Conservation (phyloP, 2,797 vertebrate genomes). For the Babyrousa celebensis region DNA sequence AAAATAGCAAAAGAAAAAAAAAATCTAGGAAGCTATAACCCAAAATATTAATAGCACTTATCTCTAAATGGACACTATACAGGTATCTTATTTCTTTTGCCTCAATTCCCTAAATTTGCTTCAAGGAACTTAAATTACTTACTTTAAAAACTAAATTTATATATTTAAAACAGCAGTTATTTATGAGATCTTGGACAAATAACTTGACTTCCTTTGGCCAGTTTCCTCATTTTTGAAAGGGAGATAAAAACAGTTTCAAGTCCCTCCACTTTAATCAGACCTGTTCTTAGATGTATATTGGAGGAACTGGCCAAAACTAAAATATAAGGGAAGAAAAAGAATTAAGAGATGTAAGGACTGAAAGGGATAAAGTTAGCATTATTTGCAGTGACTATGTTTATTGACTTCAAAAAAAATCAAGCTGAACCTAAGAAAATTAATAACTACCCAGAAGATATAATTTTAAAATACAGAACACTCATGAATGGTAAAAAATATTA, state of each 20-base stretch:
- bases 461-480: not conserved
- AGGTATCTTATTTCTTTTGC: conserved; percentile 17
- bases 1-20: no score
- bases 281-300: not conserved
- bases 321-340: conserved; percentile 28
- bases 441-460: conserved; percentile 40
- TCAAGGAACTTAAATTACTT: not conserved
- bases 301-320: not conserved
- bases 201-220: not conserved
- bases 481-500: conserved; percentile 16
- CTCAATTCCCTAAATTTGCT: not conserved
- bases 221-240: conserved; percentile 44
- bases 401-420: conserved; percentile 34
- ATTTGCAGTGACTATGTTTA: conserved; percentile 4
- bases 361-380: not conserved
- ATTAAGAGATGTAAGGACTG: not conserved
- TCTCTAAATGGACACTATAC: not conserved
- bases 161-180: conserved; percentile 3
- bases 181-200: conserved; percentile 24
- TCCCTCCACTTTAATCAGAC: not conserved
- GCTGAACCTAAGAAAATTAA: conserved; percentile 1
- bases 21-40: not conserved
- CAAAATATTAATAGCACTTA: not conserved
- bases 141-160: conserved; percentile 18
- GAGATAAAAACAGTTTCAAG: not conserved